Evolutionary conservation across 2,888 invertebrate genomes (phyloP).

Genomic region (Dynastes tityus): DNA sequence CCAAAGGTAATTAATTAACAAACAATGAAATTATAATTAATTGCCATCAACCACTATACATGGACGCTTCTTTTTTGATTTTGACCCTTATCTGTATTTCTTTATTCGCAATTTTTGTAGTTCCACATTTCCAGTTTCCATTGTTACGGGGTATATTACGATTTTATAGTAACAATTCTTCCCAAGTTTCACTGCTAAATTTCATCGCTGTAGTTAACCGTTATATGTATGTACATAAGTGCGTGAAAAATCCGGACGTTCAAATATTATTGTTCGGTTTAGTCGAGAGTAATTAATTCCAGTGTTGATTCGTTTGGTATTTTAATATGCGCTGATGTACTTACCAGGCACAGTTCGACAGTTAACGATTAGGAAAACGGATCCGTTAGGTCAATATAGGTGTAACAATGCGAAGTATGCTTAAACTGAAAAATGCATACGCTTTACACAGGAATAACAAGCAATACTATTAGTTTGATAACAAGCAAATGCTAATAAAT

Average conservation of each 20-base stretch:
- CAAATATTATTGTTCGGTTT: neutral
- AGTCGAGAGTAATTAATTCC: constrained; percentile 2
- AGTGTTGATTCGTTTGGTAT: neutral
- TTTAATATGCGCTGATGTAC: neutral
- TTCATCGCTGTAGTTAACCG: neutral
- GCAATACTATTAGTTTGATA: neutral
- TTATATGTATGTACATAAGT: neutral
- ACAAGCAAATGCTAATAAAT: neutral
- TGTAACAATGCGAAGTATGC: constrained; percentile 16
- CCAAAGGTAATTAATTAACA: no score
- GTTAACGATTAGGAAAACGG: neutral
- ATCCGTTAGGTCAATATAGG: neutral
- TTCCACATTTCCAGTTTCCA: no score
- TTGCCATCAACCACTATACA: no score
- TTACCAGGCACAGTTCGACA: neutral
- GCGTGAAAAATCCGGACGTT: neutral
- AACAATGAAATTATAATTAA: no score
- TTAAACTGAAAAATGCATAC: neutral
- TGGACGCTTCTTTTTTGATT: no score
- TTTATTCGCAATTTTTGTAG: no score
- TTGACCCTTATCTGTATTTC: no score
- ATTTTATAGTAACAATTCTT: neutral
- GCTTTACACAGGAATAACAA: neutral
- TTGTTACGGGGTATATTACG: neutral
- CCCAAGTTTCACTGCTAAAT: neutral